Evolutionary conservation across 2,113 vertebrate species (phyloP).

Genomic region (Lophura nycthemera): DNA sequence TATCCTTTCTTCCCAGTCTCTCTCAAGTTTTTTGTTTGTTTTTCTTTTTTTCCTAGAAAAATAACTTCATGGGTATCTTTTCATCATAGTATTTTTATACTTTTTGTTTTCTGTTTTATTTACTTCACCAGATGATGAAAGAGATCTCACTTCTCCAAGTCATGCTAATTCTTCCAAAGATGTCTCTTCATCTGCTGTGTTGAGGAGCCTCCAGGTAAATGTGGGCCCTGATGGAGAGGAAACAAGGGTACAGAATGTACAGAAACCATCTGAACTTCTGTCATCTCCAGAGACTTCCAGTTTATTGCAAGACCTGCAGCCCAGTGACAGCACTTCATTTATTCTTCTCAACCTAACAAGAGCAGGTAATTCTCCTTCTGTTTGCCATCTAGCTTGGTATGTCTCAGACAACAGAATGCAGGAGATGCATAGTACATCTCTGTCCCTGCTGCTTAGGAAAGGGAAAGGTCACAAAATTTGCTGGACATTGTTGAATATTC

Average conservation of each 20-base stretch:
- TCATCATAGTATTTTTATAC: neutral
- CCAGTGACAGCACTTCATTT: slow-evolving; percentile 92
- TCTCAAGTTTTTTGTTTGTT: neutral
- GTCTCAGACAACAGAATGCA: neutral
- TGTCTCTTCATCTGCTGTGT: slow-evolving; percentile 78
- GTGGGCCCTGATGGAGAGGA: slow-evolving; percentile 85
- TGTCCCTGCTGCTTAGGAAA: slow-evolving; percentile 28
- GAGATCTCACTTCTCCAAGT: slow-evolving; percentile 69
- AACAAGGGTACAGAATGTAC: slow-evolving; percentile 77
- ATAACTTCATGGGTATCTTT: neutral
- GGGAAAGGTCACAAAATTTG: neutral
- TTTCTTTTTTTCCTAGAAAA: neutral
- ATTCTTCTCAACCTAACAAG: slow-evolving; percentile 97
- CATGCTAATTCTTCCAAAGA: slow-evolving; percentile 79
- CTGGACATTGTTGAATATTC: slow-evolving; percentile 16
- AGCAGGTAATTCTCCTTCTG: slow-evolving; percentile 81
- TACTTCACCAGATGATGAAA: slow-evolving; percentile 78
- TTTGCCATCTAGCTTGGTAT: neutral
- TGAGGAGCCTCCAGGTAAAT: slow-evolving; percentile 86
- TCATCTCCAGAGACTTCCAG: slow-evolving; percentile 80
- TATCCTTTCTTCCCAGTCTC: neutral
- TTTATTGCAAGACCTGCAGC: slow-evolving; percentile 94
- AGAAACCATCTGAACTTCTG: slow-evolving; percentile 82
- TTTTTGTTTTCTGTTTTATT: slow-evolving; percentile 31
- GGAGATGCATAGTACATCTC: neutral